Percentiles rank a stretch among this genome's conserved stretches.
Evolutionary conservation across 2,113 vertebrate species (phyloP).

Genomic region (Boulengeromyrus knoepffleri): DNA sequence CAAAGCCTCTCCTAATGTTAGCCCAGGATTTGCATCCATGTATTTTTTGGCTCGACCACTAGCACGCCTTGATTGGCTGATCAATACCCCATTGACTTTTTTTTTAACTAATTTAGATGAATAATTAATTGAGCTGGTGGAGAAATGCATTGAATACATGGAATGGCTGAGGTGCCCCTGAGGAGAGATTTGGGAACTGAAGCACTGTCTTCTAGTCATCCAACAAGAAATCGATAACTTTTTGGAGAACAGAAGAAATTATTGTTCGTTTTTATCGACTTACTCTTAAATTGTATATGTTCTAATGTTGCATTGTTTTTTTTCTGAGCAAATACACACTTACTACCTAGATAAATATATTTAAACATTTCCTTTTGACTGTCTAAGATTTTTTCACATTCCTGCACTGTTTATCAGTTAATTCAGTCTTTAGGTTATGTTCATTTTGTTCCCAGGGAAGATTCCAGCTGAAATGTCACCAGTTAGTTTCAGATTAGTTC

Average conservation of each 20-base stretch:
- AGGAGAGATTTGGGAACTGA: neutral
- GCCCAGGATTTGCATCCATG: neutral
- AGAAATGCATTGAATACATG: neutral
- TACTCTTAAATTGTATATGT: neutral
- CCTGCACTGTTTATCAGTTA: neutral
- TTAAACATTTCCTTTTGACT: neutral
- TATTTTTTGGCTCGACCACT: neutral
- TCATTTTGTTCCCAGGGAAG: neutral
- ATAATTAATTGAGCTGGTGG: neutral
- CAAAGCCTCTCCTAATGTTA: neutral
- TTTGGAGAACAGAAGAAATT: neutral
- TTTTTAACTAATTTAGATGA: neutral
- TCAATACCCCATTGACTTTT: neutral
- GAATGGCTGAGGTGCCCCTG: neutral
- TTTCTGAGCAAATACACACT: neutral
- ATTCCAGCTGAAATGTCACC: neutral
- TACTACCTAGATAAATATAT: neutral
- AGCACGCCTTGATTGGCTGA: neutral
- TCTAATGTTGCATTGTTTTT: neutral
- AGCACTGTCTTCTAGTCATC: neutral
- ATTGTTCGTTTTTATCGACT: neutral
- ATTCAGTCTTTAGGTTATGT: neutral
- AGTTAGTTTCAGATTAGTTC: neutral
- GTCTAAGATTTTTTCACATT: neutral
- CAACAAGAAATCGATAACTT: neutral